phyloP scores from a whole-genome alignment of 2,888 invertebrate genomes.

The Himalopsyche japonica region DNA sequence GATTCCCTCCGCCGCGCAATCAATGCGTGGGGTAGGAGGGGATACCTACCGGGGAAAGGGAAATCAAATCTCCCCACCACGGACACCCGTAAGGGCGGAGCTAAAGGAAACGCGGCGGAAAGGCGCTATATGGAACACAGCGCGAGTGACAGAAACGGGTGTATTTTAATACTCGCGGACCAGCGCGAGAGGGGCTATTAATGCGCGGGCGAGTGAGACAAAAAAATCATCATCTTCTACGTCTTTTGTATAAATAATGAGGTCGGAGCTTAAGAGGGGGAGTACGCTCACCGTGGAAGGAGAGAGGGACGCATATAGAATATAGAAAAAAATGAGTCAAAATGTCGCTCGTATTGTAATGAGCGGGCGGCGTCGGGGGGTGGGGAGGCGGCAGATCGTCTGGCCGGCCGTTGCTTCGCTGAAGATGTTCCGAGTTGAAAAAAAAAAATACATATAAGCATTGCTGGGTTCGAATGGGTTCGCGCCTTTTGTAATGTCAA shows the following conservation, averaged over 20 bases:
- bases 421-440: constrained; percentile 24
- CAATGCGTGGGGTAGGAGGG: constrained; percentile 41
- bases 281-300: constrained; percentile 40
- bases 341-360: constrained; percentile 42
- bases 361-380: constrained; percentile 26
- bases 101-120: constrained; percentile 37
- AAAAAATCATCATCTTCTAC: constrained; percentile 51
- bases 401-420: constrained; percentile 25
- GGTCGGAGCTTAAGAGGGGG: constrained; percentile 53
- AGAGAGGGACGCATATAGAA: constrained; percentile 40
- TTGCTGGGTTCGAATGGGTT: not conserved
- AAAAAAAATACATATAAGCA: not conserved
- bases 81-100: constrained; percentile 50
- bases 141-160: constrained; percentile 58
- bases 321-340: constrained; percentile 49
- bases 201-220: constrained; percentile 63
- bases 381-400: constrained; percentile 41
- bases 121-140: constrained; percentile 42
- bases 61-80: constrained; percentile 40
- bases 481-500: not conserved
- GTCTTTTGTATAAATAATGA: constrained; percentile 64
- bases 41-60: constrained; percentile 26
- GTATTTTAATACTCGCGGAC: constrained; percentile 43
- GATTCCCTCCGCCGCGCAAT: constrained; percentile 47
- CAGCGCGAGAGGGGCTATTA: constrained; percentile 58